Percentiles rank a stretch among this genome's conserved stretches.
These are phyloP conservation scores for Fulmarus glacialis DNA, from an alignment of 2,113 vertebrate genomes.

Conservation along the genomic window DNA sequence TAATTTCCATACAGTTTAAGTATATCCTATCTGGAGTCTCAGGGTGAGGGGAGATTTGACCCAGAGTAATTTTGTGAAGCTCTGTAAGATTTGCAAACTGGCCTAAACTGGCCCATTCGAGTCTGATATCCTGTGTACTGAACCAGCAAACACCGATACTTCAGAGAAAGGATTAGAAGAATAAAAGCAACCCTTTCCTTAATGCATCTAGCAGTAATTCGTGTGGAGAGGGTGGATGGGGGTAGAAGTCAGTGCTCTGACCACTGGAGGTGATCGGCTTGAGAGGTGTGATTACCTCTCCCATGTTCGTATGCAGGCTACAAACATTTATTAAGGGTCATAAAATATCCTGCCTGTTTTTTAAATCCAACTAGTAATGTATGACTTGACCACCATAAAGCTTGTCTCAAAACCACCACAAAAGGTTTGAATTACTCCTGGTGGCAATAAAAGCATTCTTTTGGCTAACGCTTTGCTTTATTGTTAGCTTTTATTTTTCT, in stretches of 20 bases:
- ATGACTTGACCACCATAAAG: conserved; percentile 63
- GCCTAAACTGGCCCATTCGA: not conserved
- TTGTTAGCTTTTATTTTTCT: conserved; percentile 61
- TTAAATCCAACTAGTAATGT: conserved; percentile 52
- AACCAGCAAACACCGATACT: not conserved
- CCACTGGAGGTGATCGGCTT: not conserved
- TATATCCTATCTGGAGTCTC: not conserved
- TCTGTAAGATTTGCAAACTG: not conserved
- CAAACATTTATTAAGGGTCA: conserved; percentile 61
- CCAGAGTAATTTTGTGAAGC: not conserved
- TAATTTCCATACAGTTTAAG: conserved; percentile 31
- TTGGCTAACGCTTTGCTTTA: conserved; percentile 66
- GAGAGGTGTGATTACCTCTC: conserved; percentile 26
- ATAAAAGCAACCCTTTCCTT: not conserved
- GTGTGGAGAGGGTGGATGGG: not conserved
- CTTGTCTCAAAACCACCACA: conserved; percentile 67
- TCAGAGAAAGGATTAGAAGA: not conserved
- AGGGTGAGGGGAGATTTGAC: not conserved
- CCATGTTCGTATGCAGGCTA: not conserved
- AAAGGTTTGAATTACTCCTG: conserved; percentile 74
- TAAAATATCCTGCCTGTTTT: conserved; percentile 70
- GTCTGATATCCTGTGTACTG: not conserved
- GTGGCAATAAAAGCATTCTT: conserved; percentile 73
- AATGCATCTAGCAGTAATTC: not conserved
- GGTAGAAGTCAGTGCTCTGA: not conserved